Evolutionary conservation across 2,113 vertebrate species (phyloP), one percentile per base, ranked within the genome.

Genomic region (Syngnathus typhle): DNA sequence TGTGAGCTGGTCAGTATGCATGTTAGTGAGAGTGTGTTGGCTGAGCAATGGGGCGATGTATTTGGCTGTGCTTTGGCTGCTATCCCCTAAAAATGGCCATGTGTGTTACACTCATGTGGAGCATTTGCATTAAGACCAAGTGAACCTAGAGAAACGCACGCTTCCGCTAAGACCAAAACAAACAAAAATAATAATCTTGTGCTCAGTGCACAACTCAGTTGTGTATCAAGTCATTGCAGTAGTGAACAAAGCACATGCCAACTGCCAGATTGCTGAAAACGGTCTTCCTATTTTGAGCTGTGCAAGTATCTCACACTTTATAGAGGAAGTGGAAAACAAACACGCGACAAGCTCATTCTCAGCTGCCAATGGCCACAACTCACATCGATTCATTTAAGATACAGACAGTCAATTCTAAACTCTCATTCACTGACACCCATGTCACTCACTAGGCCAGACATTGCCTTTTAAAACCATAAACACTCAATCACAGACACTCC

Each of bases 1-100:
- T 81, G 77, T 72, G 82, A 82, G 85, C 70, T 86, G 83, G 82
- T 85, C 81, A 80, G 82, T 72, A 77, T 80, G 80, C 72, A 32
- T 73, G 73, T 80, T 65, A 80, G 69, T 78, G 51, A 68, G 72
- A 77, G 75, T 76, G 76, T 74, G 67, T 47, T 70, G 75, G 73
- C 68, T 51, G 59, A 79, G 73, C 70, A 72, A 75, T 67, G 70
- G 74, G 73, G 64, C 75, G 63, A 18, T 69, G 69, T 62, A 68
- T 82, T 77, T 70, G 76, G 76, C 72, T 71, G 39, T 71, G 68
- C 66, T 58, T 77, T 60, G 51, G 64, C 60, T 68, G 71, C 65
- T 74, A 75, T 71, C 66, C 51, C 39, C 60, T 66, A 71, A 76
- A 67, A 71, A 68, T 69, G 74, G 66, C 55, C 39, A 61, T 23